phyloP scores from a whole-genome alignment of 2,797 vertebrate species.

The Mormyrops attenuatus region DNA sequence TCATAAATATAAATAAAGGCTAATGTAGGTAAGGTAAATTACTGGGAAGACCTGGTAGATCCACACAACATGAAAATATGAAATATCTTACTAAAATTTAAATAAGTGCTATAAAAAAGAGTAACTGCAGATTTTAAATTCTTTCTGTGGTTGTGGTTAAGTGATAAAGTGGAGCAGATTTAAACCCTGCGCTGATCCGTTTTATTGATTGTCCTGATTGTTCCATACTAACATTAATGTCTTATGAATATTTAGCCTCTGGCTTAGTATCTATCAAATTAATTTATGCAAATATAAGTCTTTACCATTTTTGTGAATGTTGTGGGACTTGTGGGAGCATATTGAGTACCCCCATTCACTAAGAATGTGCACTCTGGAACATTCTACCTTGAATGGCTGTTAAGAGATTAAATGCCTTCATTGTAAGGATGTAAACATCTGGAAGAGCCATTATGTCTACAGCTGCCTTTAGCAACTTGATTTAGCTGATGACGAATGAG shows the following conservation, averaged over 20 bases:
- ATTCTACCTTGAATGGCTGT: neutral
- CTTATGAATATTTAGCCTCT: neutral
- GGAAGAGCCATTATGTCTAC: neutral
- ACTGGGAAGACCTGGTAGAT: neutral
- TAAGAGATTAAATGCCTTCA: neutral
- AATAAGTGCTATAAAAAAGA: neutral
- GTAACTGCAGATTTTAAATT: neutral
- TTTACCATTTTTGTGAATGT: neutral
- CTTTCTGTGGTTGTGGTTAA: neutral
- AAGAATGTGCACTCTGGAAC: neutral
- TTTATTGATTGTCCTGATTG: neutral
- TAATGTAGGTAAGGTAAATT: neutral
- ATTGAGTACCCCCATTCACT: neutral
- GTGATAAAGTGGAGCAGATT: neutral
- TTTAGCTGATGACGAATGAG: slow-evolving; percentile 6
- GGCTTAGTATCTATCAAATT: neutral
- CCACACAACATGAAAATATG: neutral
- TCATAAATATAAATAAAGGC: neutral
- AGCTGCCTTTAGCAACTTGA: slow-evolving; percentile 1
- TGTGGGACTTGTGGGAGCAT: neutral
- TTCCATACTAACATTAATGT: neutral
- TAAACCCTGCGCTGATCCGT: neutral
- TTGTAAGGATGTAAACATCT: neutral
- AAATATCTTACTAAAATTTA: neutral
- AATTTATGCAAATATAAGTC: neutral